Percentiles rank a stretch among this genome's conserved stretches.
These are phyloP conservation scores for Agapostemon virescens DNA, from an alignment of 2,888 invertebrate genomes.

Conservation along the genomic window DNA sequence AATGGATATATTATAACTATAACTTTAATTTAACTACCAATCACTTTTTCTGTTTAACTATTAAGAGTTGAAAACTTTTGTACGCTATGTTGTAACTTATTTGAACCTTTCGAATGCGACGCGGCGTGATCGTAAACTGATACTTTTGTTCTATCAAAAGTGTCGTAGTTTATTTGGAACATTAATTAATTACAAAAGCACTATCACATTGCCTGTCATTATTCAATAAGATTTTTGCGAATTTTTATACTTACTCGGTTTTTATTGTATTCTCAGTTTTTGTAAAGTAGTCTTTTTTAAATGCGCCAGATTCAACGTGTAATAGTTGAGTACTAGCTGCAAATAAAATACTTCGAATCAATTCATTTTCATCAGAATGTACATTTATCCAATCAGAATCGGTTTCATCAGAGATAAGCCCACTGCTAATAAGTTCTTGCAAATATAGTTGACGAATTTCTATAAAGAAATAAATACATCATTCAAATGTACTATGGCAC, in stretches of 20 bases:
- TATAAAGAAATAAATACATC: constrained; percentile 71
- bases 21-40: too few relatives aligned
- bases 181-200: too few relatives aligned
- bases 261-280: constrained; percentile 80
- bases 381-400: too few relatives aligned
- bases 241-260: constrained; percentile 81
- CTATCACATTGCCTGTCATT: neutral
- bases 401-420: too few relatives aligned
- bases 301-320: constrained; percentile 80
- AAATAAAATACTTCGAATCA: constrained; percentile 83
- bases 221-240: neutral
- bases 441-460: constrained; percentile 83
- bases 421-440: constrained; percentile 82
- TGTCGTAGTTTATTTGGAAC: too few relatives aligned
- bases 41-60: neutral
- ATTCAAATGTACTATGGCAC: neutral
- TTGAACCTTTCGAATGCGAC: too few relatives aligned
- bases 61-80: neutral
- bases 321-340: constrained; percentile 84
- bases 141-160: too few relatives aligned
- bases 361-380: constrained; percentile 79
- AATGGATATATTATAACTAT: neutral
- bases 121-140: too few relatives aligned
- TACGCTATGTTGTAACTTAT: neutral
- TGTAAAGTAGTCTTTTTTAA: constrained; percentile 82